A percentile compares a stretch with the other conserved stretches of the same genome.
phyloP scores from a whole-genome alignment of 2,113 vertebrate genomes.

The Xiphophorus maculatus region DNA sequence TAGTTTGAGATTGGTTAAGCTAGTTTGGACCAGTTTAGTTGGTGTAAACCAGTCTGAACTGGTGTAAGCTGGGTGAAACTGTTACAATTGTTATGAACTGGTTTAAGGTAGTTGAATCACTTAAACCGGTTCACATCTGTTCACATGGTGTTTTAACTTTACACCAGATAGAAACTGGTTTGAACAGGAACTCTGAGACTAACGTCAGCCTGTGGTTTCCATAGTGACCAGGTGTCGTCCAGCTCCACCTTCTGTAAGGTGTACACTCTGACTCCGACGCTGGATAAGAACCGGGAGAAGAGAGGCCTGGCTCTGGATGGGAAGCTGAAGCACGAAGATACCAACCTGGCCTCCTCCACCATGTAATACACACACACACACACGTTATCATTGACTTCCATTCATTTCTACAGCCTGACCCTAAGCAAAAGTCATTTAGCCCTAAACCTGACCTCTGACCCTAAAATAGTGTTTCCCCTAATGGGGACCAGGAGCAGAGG shows the following conservation, averaged over 20 bases:
- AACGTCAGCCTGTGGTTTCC: conserved; percentile 17
- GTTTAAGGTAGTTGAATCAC: too few relatives aligned
- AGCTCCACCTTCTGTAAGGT: conserved; percentile 94
- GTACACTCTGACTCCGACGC: conserved; percentile 88
- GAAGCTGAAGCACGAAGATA: conserved; percentile 92
- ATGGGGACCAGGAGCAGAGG: too few relatives aligned
- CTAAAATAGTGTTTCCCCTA: too few relatives aligned
- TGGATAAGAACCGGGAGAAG: conserved; percentile 90
- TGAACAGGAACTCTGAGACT: neutral
- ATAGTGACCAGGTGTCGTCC: conserved; percentile 88
- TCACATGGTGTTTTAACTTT: neutral
- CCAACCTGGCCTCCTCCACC: conserved; percentile 92
- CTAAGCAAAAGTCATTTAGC: too few relatives aligned
- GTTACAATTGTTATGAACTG: too few relatives aligned
- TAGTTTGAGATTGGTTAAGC: too few relatives aligned
- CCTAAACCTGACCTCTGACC: too few relatives aligned
- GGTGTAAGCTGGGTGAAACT: too few relatives aligned
- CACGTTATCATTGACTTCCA: neutral
- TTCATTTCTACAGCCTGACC: too few relatives aligned
- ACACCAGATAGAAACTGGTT: neutral
- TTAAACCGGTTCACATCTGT: neutral
- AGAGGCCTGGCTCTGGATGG: conserved; percentile 90
- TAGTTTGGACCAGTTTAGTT: too few relatives aligned
- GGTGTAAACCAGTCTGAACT: too few relatives aligned
- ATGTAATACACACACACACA: conserved; percentile 74